Percentiles rank a stretch among this genome's conserved stretches.
phyloP scores from a whole-genome alignment of 2,888 invertebrate genomes.

The Micropterix aruncella region DNA sequence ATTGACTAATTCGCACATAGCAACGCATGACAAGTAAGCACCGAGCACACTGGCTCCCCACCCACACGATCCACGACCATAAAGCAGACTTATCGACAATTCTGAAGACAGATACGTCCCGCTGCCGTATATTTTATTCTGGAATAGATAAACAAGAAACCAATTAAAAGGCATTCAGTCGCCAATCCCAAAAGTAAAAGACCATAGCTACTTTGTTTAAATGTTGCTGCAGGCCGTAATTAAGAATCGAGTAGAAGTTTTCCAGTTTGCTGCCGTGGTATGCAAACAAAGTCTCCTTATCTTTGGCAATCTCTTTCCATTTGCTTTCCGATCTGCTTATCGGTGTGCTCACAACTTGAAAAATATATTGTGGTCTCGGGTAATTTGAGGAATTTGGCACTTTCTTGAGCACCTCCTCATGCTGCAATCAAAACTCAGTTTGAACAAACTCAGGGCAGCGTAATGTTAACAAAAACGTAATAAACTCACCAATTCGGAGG shows the following conservation, averaged over 20 bases:
- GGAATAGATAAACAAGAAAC: too few relatives aligned
- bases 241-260: constrained; percentile 67
- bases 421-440: too few relatives aligned
- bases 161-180: neutral
- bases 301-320: constrained; percentile 41
- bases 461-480: too few relatives aligned
- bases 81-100: constrained; percentile 53
- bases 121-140: constrained; percentile 53
- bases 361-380: constrained; percentile 49
- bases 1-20: constrained; percentile 67
- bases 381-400: constrained; percentile 29
- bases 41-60: constrained; percentile 69
- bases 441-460: too few relatives aligned
- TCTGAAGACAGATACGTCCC: constrained; percentile 67
- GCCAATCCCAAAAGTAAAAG: neutral
- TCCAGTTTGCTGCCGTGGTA: constrained; percentile 73
- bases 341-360: constrained; percentile 43
- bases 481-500: constrained; percentile 36
- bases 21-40: constrained; percentile 60
- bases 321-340: constrained; percentile 41
- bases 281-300: constrained; percentile 46
- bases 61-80: constrained; percentile 57
- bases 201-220: constrained; percentile 40
- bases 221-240: constrained; percentile 63
- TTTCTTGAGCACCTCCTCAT: constrained; percentile 37